Percentiles rank a stretch among this genome's conserved stretches.
These are phyloP conservation scores for Harpagifer antarcticus DNA, from an alignment of 2,797 vertebrate species.

Conservation along the genomic window DNA sequence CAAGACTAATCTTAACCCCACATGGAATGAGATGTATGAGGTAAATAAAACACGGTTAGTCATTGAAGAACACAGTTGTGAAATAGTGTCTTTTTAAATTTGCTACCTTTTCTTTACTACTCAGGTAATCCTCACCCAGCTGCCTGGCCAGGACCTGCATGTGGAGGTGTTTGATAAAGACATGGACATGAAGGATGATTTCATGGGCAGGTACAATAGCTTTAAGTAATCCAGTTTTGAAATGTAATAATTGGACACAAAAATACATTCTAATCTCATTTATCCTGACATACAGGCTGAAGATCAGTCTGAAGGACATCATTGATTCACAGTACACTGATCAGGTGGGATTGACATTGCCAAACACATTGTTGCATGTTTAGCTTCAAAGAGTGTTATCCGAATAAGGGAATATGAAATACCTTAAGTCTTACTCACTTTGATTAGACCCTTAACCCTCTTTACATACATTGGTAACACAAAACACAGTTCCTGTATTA, in stretches of 20 bases:
- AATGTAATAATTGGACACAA: neutral
- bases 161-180: constrained; percentile 93
- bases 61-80: neutral
- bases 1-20: constrained; percentile 90
- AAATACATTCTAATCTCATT: constrained; percentile 7
- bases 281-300: constrained; percentile 82
- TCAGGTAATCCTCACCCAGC: constrained; percentile 89
- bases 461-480: neutral
- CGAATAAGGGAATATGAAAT: neutral
- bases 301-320: constrained; percentile 88
- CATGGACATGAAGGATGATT: constrained; percentile 93
- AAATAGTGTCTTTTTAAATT: constrained; percentile 4
- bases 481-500: neutral
- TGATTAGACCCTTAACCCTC: neutral
- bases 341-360: constrained; percentile 80
- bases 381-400: neutral
- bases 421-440: neutral
- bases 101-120: neutral
- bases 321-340: constrained; percentile 87
- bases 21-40: constrained; percentile 94
- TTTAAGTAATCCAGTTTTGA: neutral
- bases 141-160: constrained; percentile 92
- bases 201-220: constrained; percentile 90
- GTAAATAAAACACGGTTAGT: constrained; percentile 65
- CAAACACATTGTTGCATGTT: neutral